These are phyloP conservation scores for Heterodera schachtii DNA, from an alignment of 1,140 invertebrate species.

Conservation along the genomic window DNA sequence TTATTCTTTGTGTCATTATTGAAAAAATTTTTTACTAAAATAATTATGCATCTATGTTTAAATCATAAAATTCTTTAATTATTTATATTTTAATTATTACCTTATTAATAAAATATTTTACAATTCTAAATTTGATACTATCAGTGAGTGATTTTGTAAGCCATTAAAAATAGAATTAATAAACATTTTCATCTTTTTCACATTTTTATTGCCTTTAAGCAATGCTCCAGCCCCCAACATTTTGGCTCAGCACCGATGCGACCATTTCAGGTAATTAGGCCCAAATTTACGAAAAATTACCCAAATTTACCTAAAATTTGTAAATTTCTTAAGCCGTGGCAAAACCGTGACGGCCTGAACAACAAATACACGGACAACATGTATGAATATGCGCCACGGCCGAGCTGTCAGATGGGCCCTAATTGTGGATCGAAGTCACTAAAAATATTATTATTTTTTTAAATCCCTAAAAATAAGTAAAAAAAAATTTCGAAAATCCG, in stretches of 20 bases:
- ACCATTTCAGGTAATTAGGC: conserved; percentile 53
- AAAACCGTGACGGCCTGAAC: conserved; percentile 50
- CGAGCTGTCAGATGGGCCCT: conserved; percentile 75
- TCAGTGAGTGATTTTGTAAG: no score
- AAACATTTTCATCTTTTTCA: no score
- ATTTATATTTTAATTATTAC: no score
- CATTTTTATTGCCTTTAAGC: conserved; percentile 28
- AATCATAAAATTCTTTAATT: no score
- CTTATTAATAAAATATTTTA: no score
- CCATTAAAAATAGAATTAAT: no score
- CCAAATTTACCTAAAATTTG: not conserved
- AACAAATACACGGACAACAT: conserved; percentile 65
- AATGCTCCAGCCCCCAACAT: conserved; percentile 58
- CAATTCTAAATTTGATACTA: no score
- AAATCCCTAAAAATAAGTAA: not conserved
- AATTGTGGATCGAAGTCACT: conserved; percentile 75
- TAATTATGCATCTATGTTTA: no score
- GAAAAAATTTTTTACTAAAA: no score
- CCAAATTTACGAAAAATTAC: conserved; percentile 34
- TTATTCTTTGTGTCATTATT: no score
- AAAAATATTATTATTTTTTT: not conserved
- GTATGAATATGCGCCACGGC: conserved; percentile 59
- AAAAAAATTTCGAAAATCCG: no score
- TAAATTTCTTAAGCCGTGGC: conserved; percentile 30
- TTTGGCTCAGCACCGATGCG: conserved; percentile 60